Evolutionary conservation across 2,888 invertebrate genomes (phyloP).

Genomic region (Chloroclysta siterata): DNA sequence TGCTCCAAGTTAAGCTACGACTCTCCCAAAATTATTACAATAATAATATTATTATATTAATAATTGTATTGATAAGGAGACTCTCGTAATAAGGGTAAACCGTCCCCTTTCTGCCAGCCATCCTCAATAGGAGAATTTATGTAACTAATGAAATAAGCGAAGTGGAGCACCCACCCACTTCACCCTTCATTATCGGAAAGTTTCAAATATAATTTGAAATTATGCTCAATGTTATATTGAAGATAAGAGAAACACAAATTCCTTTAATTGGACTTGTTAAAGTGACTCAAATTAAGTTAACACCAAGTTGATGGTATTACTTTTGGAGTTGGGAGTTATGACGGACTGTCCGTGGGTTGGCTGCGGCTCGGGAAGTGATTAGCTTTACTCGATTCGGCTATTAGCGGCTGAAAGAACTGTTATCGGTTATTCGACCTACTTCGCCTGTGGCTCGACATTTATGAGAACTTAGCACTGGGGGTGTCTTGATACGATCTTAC

Average conservation of each 20-base stretch:
- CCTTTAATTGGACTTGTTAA: constrained; percentile 86
- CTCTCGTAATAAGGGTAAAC: constrained; percentile 85
- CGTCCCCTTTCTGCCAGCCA: constrained; percentile 81
- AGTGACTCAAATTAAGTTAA: constrained; percentile 86
- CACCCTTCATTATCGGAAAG: constrained; percentile 85
- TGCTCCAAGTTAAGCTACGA: constrained; percentile 82
- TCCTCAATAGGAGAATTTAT: constrained; percentile 85
- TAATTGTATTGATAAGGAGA: constrained; percentile 86
- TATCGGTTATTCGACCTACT: constrained; percentile 67
- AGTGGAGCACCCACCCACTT: constrained; percentile 70
- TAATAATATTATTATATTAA: constrained; percentile 86
- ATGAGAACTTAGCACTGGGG: constrained; percentile 44
- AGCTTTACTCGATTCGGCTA: constrained; percentile 37
- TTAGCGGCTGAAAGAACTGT: constrained; percentile 68
- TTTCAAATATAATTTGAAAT: constrained; percentile 86
- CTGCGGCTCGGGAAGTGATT: constrained; percentile 65
- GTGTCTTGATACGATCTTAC: constrained; percentile 10
- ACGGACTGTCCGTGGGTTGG: constrained; percentile 56
- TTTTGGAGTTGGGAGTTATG: constrained; percentile 83
- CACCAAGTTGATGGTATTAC: constrained; percentile 85
- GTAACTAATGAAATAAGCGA: constrained; percentile 86
- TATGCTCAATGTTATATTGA: constrained; percentile 86
- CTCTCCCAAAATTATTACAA: constrained; percentile 83
- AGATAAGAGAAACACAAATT: constrained; percentile 86
- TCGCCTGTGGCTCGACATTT: constrained; percentile 66